Base-by-base conservation (phyloP, 2,888 invertebrate genomes). In the Synergus japonicus region DNA sequence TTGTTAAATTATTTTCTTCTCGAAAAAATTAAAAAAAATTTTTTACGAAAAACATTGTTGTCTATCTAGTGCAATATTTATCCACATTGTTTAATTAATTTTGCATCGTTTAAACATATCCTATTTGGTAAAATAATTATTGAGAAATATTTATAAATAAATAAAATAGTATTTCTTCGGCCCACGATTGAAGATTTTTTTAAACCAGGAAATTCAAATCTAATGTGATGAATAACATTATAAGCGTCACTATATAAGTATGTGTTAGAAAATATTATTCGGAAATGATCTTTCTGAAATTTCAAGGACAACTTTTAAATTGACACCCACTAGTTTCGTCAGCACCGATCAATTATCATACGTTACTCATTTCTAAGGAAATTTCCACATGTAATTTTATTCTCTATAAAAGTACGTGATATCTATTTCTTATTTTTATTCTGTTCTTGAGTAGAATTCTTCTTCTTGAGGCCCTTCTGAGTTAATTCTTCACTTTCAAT, bases 351-450 rank as follows among this genome's bases (percentile, higher is more conserved):
- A 37, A 73, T 73, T 73, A n/a, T 54, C 49, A 4, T n/a, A n/a
- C 18, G 18, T 73, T 58, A 49, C n/a, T 9, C 73, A 58, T 54
- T 73, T 73, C 54, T 4, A 54, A 12, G 37, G 69, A 69, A 69
- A 49, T 73, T 73, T 54, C 54, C 41, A 41, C 37, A 73, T 49
- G 49, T 69, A 46, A 37, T 49, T 29, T 15, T 13, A 69, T 69
- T 69, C 8, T 4, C 37, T 37, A 54, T 12, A 1, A 49, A 9
- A 2, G 4, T 18, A 73, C 41, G 54, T 54, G 73, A 73, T 54
- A 66, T 37, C 3, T 58, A 0, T 18, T 18, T 9, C 4, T 18
- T 4, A 9, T 18, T 18, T 54, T 37, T 37, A 5, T 37, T 7
- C 5, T 5, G 7, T 4, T 37, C 0, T 37, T 37, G 5, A 37